These are phyloP conservation scores for Selene dorsalis DNA, from an alignment of 2,797 vertebrate species.

Conservation along the genomic window DNA sequence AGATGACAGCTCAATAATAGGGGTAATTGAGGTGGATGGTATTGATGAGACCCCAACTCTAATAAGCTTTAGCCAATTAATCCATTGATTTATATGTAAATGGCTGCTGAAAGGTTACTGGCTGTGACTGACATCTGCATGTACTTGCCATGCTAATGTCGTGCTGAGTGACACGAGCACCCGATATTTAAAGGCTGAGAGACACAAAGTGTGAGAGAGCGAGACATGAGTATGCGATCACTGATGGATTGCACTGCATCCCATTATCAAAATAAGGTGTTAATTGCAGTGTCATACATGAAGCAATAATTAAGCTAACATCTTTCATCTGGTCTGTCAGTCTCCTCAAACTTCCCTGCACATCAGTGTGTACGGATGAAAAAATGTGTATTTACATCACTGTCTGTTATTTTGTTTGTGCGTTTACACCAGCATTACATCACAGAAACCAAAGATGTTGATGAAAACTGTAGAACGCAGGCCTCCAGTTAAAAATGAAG, in stretches of 20 bases:
- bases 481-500: not conserved
- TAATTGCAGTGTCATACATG: conserved; percentile 66
- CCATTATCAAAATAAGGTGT: conserved; percentile 72
- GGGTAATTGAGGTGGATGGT: conserved; percentile 70
- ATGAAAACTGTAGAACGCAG: not conserved
- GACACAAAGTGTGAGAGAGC: conserved; percentile 28
- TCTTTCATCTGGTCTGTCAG: conserved; percentile 28
- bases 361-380: not conserved
- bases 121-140: conserved; percentile 83
- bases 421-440: not conserved
- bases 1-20: conserved; percentile 49
- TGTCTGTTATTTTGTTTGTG: not conserved
- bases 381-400: not conserved
- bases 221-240: conserved; percentile 41
- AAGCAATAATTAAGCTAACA: conserved; percentile 52
- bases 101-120: conserved; percentile 80
- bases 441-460: not conserved
- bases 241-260: conserved; percentile 68
- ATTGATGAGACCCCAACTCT: conserved; percentile 80
- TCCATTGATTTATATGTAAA: conserved; percentile 87
- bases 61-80: conserved; percentile 85
- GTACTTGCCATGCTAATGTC: conserved; percentile 84
- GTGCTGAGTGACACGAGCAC: conserved; percentile 65
- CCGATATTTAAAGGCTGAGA: conserved; percentile 42
- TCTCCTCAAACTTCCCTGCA: not conserved